These are phyloP conservation scores for Drosophila siamana DNA, from an alignment of 2,888 invertebrate genomes.

Conservation along the genomic window DNA sequence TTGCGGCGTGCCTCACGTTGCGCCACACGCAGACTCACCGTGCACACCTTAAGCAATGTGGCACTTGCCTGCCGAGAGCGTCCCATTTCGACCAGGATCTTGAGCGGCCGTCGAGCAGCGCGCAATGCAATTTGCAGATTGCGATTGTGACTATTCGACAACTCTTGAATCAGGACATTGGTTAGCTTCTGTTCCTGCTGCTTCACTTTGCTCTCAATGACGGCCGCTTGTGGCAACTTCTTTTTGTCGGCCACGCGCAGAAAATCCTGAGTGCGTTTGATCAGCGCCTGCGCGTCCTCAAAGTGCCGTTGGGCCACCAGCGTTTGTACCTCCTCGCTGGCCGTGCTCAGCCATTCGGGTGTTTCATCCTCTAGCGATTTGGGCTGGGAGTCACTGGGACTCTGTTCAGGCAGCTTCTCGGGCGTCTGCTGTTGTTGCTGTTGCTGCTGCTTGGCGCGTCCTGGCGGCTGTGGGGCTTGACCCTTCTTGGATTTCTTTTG, in stretches of 20 bases:
- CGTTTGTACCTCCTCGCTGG: constrained; percentile 97
- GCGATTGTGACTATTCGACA: constrained; percentile 95
- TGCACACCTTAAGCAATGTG: constrained; percentile 83
- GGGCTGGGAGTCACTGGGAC: constrained; percentile 67
- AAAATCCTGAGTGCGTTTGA: constrained; percentile 89
- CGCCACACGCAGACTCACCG: constrained; percentile 83
- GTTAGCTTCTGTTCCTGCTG: constrained; percentile 91
- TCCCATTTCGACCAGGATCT: constrained; percentile 88
- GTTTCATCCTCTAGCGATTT: constrained; percentile 80
- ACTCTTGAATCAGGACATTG: constrained; percentile 94
- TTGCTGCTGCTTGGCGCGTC: constrained; percentile 58
- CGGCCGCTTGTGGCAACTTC: constrained; percentile 76
- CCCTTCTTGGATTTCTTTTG: constrained; percentile 86
- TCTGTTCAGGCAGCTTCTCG: constrained; percentile 55
- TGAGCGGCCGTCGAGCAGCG: constrained; percentile 93
- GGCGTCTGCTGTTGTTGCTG: constrained; percentile 52
- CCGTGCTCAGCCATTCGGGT: constrained; percentile 96
- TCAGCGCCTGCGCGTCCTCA: constrained; percentile 94
- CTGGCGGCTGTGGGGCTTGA: constrained; percentile 85
- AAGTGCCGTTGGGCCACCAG: constrained; percentile 98
- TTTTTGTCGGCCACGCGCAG: constrained; percentile 80
- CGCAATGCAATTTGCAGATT: constrained; percentile 95
- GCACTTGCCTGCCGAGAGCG: constrained; percentile 85
- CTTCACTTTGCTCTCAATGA: constrained; percentile 87
- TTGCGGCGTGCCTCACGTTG: constrained; percentile 85